Evolutionary conservation across 1,140 invertebrate genomes (phyloP), one percentile per base, ranked within the genome.

Genomic region (Triops cancriformis): DNA sequence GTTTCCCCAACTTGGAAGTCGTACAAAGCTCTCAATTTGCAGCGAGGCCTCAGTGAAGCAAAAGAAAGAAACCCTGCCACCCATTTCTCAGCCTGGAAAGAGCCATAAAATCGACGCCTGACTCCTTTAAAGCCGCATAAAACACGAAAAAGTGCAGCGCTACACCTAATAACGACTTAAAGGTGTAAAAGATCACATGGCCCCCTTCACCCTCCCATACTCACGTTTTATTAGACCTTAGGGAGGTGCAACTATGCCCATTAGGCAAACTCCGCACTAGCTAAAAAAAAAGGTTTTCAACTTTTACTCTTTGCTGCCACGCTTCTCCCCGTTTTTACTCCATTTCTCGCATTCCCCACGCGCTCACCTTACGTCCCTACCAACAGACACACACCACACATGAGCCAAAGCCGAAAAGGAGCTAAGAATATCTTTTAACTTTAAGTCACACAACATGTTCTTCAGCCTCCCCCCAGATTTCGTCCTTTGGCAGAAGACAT

Each of bases 211-310:
- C 14, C 23, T 23, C 45, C 45, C 14, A 23, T 23, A 64, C 51
- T 64, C 7, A 23, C 10, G 51, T 64, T 64, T 64, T 64, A 64
- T 64, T 64, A 64, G 51, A 64, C 51, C 51, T 3, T 64, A n/a
- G 51, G 51, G 51, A 64, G 51, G 51, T 64, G 51, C 51, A 64
- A 64, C 51, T 64, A 64, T 64, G 51, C 51, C 51, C 51, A 64
- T 64, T 64, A 23, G 51, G 51, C 51, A 64, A 64, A 64, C 51
- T 18, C 14, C 6, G n/a, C 51, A 64, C 10, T 14, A 64, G 23
- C 14, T 14, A 5, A 18, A 18, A 18, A 64, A 64, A n/a, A 23
- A 18, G n/a, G n/a, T n/a, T n/a, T n/a, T 64, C 4, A 64, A 64
- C 10, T 64, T 64, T 18, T 23, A 4, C 23, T 64, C 23, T 64